Percentiles rank a stretch among this genome's conserved stretches.
Conservation (phyloP, 1,140 invertebrate genomes). For the Rhagoletis pomonella region DNA sequence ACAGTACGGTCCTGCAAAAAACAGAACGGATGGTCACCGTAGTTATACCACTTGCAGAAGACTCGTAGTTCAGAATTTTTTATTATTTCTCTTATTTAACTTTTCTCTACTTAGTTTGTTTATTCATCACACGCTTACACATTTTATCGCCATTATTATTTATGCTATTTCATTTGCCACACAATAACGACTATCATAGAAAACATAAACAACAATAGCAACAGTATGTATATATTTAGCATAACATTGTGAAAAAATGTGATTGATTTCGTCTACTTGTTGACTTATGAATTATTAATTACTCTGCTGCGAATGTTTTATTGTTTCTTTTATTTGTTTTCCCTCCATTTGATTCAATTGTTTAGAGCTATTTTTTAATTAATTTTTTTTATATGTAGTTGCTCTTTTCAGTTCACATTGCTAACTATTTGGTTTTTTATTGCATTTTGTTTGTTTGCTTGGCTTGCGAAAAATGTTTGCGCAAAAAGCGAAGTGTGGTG, state of each 20-base stretch:
- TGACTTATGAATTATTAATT: constrained; percentile 39
- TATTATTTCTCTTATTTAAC: no score
- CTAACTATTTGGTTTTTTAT: background rate
- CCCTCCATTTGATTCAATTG: constrained; percentile 16
- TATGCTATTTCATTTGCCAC: constrained; percentile 39
- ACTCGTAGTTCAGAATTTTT: no score
- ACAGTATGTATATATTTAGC: background rate
- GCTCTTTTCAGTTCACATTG: background rate
- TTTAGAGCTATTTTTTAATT: background rate
- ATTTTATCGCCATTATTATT: constrained; percentile 25
- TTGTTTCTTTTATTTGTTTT: constrained; percentile 40
- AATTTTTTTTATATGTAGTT: no score
- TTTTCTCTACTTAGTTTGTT: background rate
- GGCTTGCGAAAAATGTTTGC: constrained; percentile 26
- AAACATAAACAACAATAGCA: background rate
- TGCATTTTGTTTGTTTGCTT: background rate
- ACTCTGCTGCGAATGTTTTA: constrained; percentile 38
- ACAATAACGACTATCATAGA: background rate
- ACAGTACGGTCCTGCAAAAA: no score
- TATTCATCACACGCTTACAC: constrained; percentile 12
- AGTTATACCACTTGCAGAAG: no score
- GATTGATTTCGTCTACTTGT: constrained; percentile 47
- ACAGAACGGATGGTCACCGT: no score
- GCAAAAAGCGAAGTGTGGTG: constrained; percentile 2
- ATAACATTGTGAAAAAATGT: constrained; percentile 23